A percentile compares a stretch with the other conserved stretches of the same genome.
These are phyloP conservation scores for Ectobius pallidus DNA, from an alignment of 2,888 invertebrate genomes.

Conservation along the genomic window DNA sequence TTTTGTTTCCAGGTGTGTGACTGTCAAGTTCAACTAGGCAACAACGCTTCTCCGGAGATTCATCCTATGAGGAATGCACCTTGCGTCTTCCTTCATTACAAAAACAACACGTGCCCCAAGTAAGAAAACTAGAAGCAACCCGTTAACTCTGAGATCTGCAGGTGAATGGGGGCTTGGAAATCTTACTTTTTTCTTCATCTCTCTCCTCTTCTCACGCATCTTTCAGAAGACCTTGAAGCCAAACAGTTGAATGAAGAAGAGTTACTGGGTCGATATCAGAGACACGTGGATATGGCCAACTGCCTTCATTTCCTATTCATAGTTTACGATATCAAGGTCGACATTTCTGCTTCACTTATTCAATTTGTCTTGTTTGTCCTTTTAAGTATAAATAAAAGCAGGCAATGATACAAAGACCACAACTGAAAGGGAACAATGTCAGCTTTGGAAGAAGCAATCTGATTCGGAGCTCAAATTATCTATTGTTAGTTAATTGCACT, in stretches of 20 bases:
- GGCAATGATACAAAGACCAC: too few relatives aligned
- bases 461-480: too few relatives aligned
- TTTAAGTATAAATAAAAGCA: too few relatives aligned
- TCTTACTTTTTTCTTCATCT: not conserved
- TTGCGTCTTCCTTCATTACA: slow-evolving; percentile 36
- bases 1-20: slow-evolving; percentile 14
- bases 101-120: slow-evolving; percentile 36
- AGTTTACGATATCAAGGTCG: too few relatives aligned
- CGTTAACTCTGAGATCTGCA: slow-evolving; percentile 7
- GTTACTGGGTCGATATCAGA: not conserved
- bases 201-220: not conserved
- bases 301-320: slow-evolving; percentile 3
- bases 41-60: slow-evolving; percentile 23
- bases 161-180: not conserved
- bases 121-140: slow-evolving; percentile 7
- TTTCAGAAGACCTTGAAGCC: not conserved
- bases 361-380: too few relatives aligned
- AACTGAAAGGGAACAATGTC: too few relatives aligned
- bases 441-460: too few relatives aligned
- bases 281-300: slow-evolving; percentile 15
- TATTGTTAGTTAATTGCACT: too few relatives aligned
- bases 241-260: not conserved
- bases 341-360: too few relatives aligned
- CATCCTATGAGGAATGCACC: slow-evolving; percentile 36
- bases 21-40: slow-evolving; percentile 18